Evolutionary conservation across 2,113 vertebrate species (phyloP).

Genomic region (Astur gentilis): DNA sequence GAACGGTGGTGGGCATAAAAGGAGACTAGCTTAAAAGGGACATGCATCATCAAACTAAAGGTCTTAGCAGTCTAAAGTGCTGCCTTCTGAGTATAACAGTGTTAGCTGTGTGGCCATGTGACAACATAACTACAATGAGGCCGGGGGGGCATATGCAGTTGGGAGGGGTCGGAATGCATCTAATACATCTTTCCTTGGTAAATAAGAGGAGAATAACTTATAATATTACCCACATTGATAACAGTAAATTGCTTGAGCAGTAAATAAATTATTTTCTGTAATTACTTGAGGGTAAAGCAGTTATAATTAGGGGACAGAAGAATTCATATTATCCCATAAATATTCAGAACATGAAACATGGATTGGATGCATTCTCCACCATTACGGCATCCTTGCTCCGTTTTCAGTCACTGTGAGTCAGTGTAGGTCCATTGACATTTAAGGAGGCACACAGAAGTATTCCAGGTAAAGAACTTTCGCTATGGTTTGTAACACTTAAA

Average conservation of each 20-base stretch:
- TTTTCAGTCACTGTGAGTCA: background rate
- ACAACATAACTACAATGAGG: background rate
- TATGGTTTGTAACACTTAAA: background rate
- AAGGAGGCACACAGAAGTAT: background rate
- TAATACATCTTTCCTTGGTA: background rate
- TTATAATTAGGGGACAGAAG: background rate
- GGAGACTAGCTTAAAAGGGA: background rate
- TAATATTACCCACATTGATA: background rate
- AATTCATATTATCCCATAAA: background rate
- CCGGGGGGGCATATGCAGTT: accelerated
- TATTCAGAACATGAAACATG: background rate
- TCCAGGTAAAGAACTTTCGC: background rate
- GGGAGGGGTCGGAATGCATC: background rate
- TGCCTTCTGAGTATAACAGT: background rate
- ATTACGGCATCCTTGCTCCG: background rate
- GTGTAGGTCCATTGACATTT: background rate
- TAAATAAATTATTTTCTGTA: background rate
- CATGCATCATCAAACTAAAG: background rate
- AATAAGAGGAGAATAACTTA: background rate
- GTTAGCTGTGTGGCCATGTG: background rate
- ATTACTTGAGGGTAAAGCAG: background rate
- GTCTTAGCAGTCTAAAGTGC: background rate
- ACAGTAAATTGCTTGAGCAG: background rate
- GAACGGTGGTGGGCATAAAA: background rate
- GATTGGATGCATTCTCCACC: background rate